phyloP scores from a whole-genome alignment of 2,113 vertebrate genomes.

The Ariopsis seemanni region DNA sequence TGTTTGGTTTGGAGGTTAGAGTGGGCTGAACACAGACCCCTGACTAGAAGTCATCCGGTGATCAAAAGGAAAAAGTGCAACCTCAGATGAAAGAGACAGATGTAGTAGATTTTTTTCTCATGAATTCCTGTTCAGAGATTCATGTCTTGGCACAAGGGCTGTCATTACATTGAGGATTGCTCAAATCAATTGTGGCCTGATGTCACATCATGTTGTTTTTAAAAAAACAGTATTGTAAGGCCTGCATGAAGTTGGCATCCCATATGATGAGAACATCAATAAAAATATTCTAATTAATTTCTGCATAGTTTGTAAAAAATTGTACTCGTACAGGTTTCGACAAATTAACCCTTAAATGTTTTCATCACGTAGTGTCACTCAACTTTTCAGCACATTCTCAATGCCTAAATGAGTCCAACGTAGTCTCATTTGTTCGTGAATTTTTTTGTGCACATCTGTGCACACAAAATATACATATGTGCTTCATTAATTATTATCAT shows the following conservation, averaged over 20 bases:
- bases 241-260: neutral
- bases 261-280: too few relatives aligned
- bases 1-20: conserved; percentile 71
- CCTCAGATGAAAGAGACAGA: conserved; percentile 23
- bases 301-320: too few relatives aligned
- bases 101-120: neutral
- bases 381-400: too few relatives aligned
- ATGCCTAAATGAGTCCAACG: too few relatives aligned
- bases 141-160: neutral
- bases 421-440: too few relatives aligned
- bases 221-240: neutral
- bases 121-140: conserved; percentile 16
- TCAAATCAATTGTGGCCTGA: neutral
- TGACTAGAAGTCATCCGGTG: conserved; percentile 49
- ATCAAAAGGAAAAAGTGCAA: conserved; percentile 20
- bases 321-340: too few relatives aligned
- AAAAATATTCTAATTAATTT: too few relatives aligned
- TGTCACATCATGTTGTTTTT: conserved; percentile 20
- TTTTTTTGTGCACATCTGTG: too few relatives aligned
- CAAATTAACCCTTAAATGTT: too few relatives aligned
- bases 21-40: conserved; percentile 58
- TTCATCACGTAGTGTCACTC: too few relatives aligned
- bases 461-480: too few relatives aligned
- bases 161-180: neutral
- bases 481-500: too few relatives aligned